Base-by-base conservation (phyloP, 2,797 vertebrate species). In the Heterohyrax brucei region DNA sequence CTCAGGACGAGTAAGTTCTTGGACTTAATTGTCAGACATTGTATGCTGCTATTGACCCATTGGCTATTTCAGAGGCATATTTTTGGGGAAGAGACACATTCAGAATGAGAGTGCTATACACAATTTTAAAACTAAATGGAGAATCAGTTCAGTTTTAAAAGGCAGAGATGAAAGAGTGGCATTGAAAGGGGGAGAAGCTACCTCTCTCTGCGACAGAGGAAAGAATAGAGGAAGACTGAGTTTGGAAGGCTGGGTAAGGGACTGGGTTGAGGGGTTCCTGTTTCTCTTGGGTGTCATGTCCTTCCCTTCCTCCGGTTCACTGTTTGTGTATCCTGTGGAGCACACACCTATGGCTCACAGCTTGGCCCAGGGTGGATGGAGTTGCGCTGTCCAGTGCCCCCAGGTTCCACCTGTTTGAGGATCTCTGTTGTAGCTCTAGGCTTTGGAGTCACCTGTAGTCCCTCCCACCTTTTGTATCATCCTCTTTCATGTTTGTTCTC, bases 311-410 rank as follows among this genome's bases (percentile, higher is more conserved):
- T 19, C 18, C 33, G 10, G 61, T n/a, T 85, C 82, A 14, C 66
- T 70, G n/a, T 70, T 18, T 46, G 9, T 48, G 78, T 80, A n/a
- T n/a, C 22, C 0, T 0, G 59, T 21, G 21, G 39, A 44, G 18
- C n/a, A 19, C 26, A n/a, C 39, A 9, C 26, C 24, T 80, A 21
- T 61, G 28, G 30, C 64, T 61, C 24, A 64, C 46, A 44, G 73
- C 48, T 48, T 85, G 50, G 84, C 39, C 39, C 61, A 3, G 4
- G 39, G 39, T 64, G 44, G 26, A 2, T 13, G 39, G 26, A 39
- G 7, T 9, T 1, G 0, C 19, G 39, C 46, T 26, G 5, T 21
- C 39, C 10, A 9, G 1, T 50, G 16, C 26, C 78, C 1, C 10
- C 9, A 1, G 10, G 68, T 0, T 7, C n/a, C 22, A 62, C 44